Conservation (phyloP, 1,140 invertebrate species). For the Plodia interpunctella region DNA sequence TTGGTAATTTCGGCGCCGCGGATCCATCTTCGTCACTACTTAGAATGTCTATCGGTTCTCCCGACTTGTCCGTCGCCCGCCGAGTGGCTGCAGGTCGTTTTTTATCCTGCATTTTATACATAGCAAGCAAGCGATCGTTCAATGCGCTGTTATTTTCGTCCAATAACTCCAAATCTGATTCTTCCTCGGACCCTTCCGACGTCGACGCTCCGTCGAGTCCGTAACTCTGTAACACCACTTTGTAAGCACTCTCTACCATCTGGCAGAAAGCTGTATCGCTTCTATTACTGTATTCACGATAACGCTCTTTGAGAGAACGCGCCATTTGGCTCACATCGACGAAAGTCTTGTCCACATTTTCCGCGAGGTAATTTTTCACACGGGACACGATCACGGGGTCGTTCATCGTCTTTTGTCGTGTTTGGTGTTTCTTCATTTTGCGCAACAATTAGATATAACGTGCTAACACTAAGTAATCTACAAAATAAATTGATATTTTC, state of each 20-base stretch:
- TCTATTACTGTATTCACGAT: constrained; percentile 83
- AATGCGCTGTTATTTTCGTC: constrained; percentile 72
- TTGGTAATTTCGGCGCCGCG: constrained; percentile 64
- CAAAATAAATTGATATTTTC: constrained; percentile 11
- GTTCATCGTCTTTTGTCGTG: constrained; percentile 58
- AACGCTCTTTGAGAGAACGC: constrained; percentile 82
- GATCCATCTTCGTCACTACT: constrained; percentile 78
- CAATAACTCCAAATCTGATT: constrained; percentile 77
- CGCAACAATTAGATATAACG: not conserved
- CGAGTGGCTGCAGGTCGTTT: constrained; percentile 49
- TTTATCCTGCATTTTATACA: constrained; percentile 75
- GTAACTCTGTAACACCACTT: constrained; percentile 78
- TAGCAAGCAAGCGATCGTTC: constrained; percentile 64
- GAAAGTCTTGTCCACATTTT: constrained; percentile 84
- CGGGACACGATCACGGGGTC: constrained; percentile 70
- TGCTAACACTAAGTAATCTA: not conserved
- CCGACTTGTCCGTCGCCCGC: constrained; percentile 62
- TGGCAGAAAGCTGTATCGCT: constrained; percentile 82
- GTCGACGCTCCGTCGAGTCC: constrained; percentile 76
- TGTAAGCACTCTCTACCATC: constrained; percentile 79
- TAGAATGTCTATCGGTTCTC: constrained; percentile 77
- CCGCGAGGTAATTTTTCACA: constrained; percentile 82
- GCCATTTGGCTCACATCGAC: constrained; percentile 86
- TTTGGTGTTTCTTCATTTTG: constrained; percentile 70
- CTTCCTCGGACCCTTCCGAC: constrained; percentile 79